phyloP scores from a whole-genome alignment of 2,888 invertebrate genomes.

The Tineola bisselliella region DNA sequence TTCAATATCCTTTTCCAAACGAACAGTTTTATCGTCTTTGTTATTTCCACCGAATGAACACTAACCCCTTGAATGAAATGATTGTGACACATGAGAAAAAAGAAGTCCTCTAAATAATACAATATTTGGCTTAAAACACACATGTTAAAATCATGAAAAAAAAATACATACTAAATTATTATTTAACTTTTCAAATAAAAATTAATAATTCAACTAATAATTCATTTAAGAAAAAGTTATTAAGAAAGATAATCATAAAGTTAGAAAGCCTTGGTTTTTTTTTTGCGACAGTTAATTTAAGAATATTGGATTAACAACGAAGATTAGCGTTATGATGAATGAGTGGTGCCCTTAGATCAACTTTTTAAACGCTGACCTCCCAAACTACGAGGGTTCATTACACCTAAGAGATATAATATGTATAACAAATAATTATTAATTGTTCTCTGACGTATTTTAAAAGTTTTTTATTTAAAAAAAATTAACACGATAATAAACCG shows the following conservation, averaged over 20 bases:
- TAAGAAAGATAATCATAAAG: background rate
- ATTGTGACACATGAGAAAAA: slow-evolving; percentile 53
- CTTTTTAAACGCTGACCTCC: too few species aligned
- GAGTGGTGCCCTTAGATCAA: background rate
- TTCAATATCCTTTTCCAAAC: slow-evolving; percentile 64
- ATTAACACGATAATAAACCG: too few species aligned
- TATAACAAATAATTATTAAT: too few species aligned
- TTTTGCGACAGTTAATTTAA: background rate
- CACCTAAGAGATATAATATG: too few species aligned
- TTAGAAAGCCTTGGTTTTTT: background rate
- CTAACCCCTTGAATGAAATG: slow-evolving; percentile 54
- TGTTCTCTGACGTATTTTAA: too few species aligned
- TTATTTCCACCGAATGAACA: slow-evolving; percentile 63
- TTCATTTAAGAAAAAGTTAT: background rate
- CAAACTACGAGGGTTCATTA: too few species aligned
- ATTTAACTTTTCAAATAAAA: background rate
- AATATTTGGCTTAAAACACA: background rate
- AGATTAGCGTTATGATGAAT: background rate
- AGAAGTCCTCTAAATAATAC: slow-evolving; percentile 18
- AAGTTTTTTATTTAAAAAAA: too few species aligned
- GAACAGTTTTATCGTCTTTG: slow-evolving; percentile 64
- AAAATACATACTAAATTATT: background rate
- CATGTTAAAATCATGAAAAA: background rate
- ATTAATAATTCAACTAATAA: background rate
- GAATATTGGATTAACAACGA: background rate